These are phyloP conservation scores for Aldabrachelys gigantea DNA, from an alignment of 2,113 vertebrate genomes.

Conservation along the genomic window DNA sequence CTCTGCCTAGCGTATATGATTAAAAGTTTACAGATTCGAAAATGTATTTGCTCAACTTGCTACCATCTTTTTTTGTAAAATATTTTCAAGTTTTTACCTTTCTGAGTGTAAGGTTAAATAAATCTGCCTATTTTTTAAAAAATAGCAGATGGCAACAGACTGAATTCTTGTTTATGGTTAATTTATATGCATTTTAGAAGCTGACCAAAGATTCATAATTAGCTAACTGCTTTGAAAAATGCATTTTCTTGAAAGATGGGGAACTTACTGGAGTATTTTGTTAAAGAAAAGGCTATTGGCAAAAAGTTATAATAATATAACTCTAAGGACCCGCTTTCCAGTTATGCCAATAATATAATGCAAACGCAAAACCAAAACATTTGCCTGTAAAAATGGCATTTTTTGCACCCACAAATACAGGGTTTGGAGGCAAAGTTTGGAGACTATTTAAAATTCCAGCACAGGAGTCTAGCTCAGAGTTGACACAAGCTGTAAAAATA, in stretches of 20 bases:
- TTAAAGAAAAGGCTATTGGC: background rate
- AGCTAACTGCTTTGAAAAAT: background rate
- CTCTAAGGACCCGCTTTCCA: background rate
- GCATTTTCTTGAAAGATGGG: background rate
- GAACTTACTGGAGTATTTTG: background rate
- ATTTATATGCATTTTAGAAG: background rate
- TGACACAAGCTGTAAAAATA: background rate
- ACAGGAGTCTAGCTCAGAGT: background rate
- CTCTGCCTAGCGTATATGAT: background rate
- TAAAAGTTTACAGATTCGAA: background rate
- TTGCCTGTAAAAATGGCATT: background rate
- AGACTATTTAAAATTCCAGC: background rate
- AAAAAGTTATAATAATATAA: background rate
- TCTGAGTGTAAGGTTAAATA: background rate
- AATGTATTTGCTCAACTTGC: background rate
- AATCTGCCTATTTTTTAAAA: background rate
- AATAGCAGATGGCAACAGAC: background rate
- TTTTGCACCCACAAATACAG: fast-evolving
- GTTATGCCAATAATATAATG: background rate
- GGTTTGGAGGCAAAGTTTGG: background rate
- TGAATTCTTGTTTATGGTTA: background rate
- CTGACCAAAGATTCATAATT: background rate
- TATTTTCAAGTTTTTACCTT: background rate
- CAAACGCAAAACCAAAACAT: background rate
- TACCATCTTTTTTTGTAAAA: background rate